A percentile compares a stretch with the other conserved stretches of the same genome.
Evolutionary conservation across 2,113 vertebrate species (phyloP).

Genomic region (Hypanus sabinus): DNA sequence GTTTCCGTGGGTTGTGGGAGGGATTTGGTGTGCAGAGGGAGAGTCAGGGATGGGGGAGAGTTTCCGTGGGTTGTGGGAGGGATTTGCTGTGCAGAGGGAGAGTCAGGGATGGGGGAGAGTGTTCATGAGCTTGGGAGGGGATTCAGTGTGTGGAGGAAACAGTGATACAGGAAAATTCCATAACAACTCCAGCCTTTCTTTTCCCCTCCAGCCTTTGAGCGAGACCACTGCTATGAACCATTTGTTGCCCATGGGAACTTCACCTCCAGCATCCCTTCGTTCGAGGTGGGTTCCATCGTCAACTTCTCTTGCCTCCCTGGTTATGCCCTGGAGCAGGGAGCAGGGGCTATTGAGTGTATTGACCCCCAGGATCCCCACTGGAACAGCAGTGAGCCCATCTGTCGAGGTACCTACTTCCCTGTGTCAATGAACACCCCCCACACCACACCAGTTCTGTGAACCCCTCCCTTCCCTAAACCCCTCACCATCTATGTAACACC

Average conservation of each 20-base stretch:
- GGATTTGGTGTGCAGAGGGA: no score
- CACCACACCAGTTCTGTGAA: no score
- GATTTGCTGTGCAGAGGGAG: no score
- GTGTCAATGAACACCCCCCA: no score
- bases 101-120: no score
- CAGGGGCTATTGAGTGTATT: conserved; percentile 76
- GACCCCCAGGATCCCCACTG: conserved; percentile 78
- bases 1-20: no score
- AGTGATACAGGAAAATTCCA: no score
- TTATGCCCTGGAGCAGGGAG: conserved; percentile 79
- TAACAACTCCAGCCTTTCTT: conserved; percentile 18
- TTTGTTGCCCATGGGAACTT: conserved; percentile 84
- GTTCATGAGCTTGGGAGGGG: neutral
- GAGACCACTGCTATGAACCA: conserved; percentile 82
- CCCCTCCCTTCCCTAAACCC: neutral
- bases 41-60: no score
- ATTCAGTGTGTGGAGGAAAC: neutral
- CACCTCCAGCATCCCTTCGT: conserved; percentile 76
- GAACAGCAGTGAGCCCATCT: conserved; percentile 84
- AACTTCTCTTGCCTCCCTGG: conserved; percentile 77
- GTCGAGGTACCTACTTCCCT: conserved; percentile 59
- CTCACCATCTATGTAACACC: neutral
- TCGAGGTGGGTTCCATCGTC: conserved; percentile 69
- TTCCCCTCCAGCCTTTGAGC: conserved; percentile 66
- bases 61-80: no score